Percentiles rank a stretch among this genome's conserved stretches.
phyloP scores from a whole-genome alignment of 1,140 invertebrate genomes.

The Rhyacophila brunnea region DNA sequence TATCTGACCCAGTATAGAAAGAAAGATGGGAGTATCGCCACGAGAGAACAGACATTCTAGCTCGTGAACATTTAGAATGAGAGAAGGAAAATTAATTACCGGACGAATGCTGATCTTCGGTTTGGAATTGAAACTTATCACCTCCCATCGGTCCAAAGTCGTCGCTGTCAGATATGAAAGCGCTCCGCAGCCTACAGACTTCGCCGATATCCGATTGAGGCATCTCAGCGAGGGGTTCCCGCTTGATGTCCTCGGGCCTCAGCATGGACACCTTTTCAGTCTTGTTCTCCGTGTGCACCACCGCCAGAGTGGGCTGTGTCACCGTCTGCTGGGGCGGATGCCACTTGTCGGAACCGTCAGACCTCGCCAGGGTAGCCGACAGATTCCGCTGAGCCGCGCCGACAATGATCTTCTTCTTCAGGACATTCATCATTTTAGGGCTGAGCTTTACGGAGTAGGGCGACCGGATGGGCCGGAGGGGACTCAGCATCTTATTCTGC shows the following conservation, averaged over 20 bases:
- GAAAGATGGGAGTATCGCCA: too few species aligned
- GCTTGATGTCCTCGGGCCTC: slow-evolving; percentile 7
- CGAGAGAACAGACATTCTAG: too few species aligned
- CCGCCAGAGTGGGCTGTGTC: slow-evolving; percentile 11
- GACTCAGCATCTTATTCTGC: slow-evolving; percentile 15
- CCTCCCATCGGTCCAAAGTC: slow-evolving; percentile 65
- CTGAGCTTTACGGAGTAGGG: slow-evolving; percentile 15
- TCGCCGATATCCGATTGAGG: slow-evolving; percentile 17
- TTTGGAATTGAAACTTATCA: slow-evolving; percentile 65
- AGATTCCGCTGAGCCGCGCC: slow-evolving; percentile 26
- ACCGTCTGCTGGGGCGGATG: slow-evolving; percentile 16
- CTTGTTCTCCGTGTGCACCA: slow-evolving; percentile 9
- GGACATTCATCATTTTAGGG: slow-evolving; percentile 15
- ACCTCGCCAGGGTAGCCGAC: slow-evolving; percentile 15
- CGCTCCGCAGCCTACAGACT: slow-evolving; percentile 56
- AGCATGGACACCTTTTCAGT: slow-evolving; percentile 4
- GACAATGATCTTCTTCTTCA: slow-evolving; percentile 20
- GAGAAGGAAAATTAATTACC: too few species aligned
- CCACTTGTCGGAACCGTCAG: slow-evolving; percentile 4
- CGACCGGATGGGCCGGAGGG: slow-evolving; percentile 8
- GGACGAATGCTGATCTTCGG: slow-evolving; percentile 69
- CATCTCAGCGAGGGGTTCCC: slow-evolving; percentile 11
- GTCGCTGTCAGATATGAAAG: slow-evolving; percentile 63
- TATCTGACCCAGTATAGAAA: too few species aligned
- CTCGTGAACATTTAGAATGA: too few species aligned